A percentile compares a stretch with the other conserved stretches of the same genome.
Evolutionary conservation across 2,113 vertebrate species (phyloP).

Genomic region (Lepisosteus osseus): DNA sequence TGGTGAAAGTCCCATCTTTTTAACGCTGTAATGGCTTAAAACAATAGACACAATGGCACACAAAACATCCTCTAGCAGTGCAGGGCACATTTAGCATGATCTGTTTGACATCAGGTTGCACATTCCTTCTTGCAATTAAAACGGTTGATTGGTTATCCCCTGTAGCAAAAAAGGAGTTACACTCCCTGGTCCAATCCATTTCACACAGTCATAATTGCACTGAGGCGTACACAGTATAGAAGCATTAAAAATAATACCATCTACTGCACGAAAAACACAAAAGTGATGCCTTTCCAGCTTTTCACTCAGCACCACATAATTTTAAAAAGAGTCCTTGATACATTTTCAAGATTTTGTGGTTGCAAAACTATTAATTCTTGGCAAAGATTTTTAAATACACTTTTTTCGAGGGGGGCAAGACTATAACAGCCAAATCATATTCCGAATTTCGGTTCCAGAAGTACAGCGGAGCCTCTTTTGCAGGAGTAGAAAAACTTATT

Average conservation of each 20-base stretch:
- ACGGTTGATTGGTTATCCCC: slow-evolving; percentile 48
- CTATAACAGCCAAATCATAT: slow-evolving; percentile 37
- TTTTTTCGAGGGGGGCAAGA: slow-evolving; percentile 26
- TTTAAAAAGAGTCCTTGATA: slow-evolving; percentile 66
- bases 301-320: slow-evolving; percentile 83
- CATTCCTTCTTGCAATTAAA: slow-evolving; percentile 58
- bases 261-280: slow-evolving; percentile 52
- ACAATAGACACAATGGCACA: slow-evolving; percentile 43
- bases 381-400: slow-evolving; percentile 48
- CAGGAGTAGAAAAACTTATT: slow-evolving; percentile 53
- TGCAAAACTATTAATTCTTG: slow-evolving; percentile 75
- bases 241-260: slow-evolving; percentile 52
- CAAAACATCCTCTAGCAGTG: slow-evolving; percentile 36
- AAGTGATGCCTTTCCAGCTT: slow-evolving; percentile 57
- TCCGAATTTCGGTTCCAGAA: slow-evolving; percentile 49
- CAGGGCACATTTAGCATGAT: slow-evolving; percentile 52
- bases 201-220: slow-evolving; percentile 23
- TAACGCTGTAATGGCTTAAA: slow-evolving; percentile 41
- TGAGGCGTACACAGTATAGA: slow-evolving; percentile 33
- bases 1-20: slow-evolving; percentile 28
- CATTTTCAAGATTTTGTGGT: slow-evolving; percentile 71
- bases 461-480: slow-evolving; percentile 49
- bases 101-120: slow-evolving; percentile 49
- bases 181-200: slow-evolving; percentile 17
- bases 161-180: slow-evolving; percentile 11